phyloP scores from a whole-genome alignment of 2,888 invertebrate genomes.

The Willowsia nigromaculata region DNA sequence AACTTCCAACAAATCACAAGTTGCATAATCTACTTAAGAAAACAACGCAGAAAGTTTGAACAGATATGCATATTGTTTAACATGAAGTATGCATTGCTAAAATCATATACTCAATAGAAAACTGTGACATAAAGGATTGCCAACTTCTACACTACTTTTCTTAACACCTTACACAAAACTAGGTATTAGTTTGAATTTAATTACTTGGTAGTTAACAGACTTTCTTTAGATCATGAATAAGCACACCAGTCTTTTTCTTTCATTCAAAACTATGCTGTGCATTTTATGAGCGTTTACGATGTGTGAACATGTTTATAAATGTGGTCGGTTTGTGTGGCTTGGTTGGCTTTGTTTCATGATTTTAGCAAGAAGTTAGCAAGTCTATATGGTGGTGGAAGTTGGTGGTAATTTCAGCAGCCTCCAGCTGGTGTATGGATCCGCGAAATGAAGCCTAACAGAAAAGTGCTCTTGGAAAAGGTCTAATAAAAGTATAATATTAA shows the following conservation, averaged over 20 bases:
- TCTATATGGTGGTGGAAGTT: neutral
- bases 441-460: neutral
- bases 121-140: too few relatives aligned
- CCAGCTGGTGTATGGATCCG: slow-evolving; percentile 30
- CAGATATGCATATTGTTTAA: too few relatives aligned
- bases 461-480: slow-evolving; percentile 32
- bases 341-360: neutral
- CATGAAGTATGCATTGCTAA: too few relatives aligned
- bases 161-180: too few relatives aligned
- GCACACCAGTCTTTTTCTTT: neutral
- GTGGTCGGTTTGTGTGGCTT: slow-evolving; percentile 25
- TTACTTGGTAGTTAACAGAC: slow-evolving; percentile 14
- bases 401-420: neutral
- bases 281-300: slow-evolving; percentile 36
- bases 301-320: slow-evolving; percentile 53
- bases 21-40: too few relatives aligned
- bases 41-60: too few relatives aligned
- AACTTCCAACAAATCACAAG: too few relatives aligned
- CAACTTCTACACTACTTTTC: too few relatives aligned
- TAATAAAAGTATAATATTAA: slow-evolving; percentile 40
- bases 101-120: too few relatives aligned
- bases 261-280: neutral
- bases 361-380: slow-evolving; percentile 8
- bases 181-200: slow-evolving; percentile 41
- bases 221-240: slow-evolving; percentile 2